A percentile compares a stretch with the other conserved stretches of the same genome.
Conservation (phyloP, 2,113 vertebrate species). For the Petrocephalus microphthalmus region DNA sequence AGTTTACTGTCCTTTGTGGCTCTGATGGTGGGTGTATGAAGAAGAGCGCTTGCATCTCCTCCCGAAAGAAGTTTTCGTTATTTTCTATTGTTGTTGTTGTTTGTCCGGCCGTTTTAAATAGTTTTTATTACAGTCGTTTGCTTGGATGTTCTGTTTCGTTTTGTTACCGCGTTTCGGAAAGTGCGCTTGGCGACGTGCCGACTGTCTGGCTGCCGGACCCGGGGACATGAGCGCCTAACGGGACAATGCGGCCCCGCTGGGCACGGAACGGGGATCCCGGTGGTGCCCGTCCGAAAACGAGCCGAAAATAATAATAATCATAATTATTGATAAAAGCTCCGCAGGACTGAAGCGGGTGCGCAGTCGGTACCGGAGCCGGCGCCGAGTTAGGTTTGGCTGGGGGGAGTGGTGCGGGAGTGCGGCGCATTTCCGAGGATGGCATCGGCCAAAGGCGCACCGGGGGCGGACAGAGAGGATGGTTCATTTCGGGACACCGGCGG, state of each 20-base stretch:
- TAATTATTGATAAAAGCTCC: not conserved
- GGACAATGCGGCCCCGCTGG: not conserved
- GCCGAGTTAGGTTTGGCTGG: not conserved
- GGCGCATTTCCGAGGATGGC: constrained; percentile 49
- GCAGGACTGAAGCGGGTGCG: not conserved
- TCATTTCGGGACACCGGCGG: constrained; percentile 45
- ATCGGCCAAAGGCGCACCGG: constrained; percentile 52
- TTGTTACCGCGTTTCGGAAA: not conserved
- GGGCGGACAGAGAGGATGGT: constrained; percentile 47
- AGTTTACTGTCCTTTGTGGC: not conserved
- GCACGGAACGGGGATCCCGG: not conserved
- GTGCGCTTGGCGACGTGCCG: not conserved
- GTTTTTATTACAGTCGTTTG: not conserved
- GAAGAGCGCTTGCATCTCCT: not conserved
- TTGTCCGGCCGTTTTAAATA: not conserved
- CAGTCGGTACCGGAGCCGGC: not conserved
- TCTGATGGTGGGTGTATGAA: too few species aligned
- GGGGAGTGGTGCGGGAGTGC: not conserved
- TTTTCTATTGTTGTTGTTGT: not conserved
- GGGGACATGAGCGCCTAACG: not conserved
- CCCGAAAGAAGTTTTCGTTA: not conserved
- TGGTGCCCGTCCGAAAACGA: not conserved
- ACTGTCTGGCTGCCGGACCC: not conserved
- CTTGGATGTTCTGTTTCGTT: not conserved
- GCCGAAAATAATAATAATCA: not conserved